Conservation (phyloP, 2,888 invertebrate genomes). For the Pseudococcus viburni region DNA sequence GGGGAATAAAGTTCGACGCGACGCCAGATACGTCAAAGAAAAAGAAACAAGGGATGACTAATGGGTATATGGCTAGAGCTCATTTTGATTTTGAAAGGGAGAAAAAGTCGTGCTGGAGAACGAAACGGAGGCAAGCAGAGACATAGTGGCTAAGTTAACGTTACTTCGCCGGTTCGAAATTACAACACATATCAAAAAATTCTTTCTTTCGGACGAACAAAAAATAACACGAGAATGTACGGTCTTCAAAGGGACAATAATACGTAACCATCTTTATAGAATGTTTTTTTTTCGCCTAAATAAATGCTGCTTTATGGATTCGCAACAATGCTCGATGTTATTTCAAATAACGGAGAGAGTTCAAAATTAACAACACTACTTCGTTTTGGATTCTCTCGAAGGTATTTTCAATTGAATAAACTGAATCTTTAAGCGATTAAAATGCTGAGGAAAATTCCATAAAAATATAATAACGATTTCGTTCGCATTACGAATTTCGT, state of each 20-base stretch:
- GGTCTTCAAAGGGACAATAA: background rate
- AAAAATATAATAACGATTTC: background rate
- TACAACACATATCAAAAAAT: background rate
- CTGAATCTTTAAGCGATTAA: too few relatives aligned
- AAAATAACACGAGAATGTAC: background rate
- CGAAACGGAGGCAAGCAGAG: background rate
- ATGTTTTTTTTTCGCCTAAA: background rate
- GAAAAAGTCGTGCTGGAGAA: background rate
- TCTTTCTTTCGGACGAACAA: background rate
- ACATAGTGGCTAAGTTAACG: background rate
- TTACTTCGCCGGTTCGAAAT: background rate
- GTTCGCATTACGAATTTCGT: background rate
- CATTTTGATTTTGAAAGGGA: constrained; percentile 10
- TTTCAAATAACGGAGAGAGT: background rate
- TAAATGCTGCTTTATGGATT: background rate
- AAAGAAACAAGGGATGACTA: constrained; percentile 40
- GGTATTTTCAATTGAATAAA: too few relatives aligned
- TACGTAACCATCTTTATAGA: background rate
- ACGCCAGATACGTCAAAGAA: background rate
- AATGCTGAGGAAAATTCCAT: background rate
- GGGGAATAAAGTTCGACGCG: constrained; percentile 17
- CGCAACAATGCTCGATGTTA: background rate
- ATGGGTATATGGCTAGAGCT: background rate
- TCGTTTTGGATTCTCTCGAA: too few relatives aligned
- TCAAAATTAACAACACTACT: too few relatives aligned